These are phyloP conservation scores for Alsophila aescularia DNA, from an alignment of 2,888 invertebrate genomes.

Conservation along the genomic window DNA sequence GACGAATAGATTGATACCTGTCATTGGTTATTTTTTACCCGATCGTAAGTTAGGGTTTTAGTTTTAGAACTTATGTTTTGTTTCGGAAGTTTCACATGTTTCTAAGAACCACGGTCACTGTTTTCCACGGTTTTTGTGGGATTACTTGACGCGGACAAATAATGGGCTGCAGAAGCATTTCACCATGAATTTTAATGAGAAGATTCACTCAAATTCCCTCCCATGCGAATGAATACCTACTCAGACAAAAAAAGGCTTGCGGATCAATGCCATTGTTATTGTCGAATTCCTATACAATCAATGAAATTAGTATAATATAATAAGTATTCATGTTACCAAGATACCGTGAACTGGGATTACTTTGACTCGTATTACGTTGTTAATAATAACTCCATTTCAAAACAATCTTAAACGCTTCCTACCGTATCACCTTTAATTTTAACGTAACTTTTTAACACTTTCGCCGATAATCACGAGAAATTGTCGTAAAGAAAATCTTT, in stretches of 20 bases:
- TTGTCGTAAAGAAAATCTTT: too few species aligned
- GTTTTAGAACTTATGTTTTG: too few species aligned
- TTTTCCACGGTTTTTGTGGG: conserved; percentile 22
- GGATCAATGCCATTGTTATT: conserved; percentile 52
- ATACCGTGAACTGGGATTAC: neutral
- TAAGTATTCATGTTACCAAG: neutral
- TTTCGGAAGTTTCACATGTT: too few species aligned
- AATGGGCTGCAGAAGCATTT: conserved; percentile 55
- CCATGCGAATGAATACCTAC: conserved; percentile 55
- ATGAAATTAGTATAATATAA: conserved; percentile 3
- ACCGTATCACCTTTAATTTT: too few species aligned
- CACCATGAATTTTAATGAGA: conserved; percentile 63
- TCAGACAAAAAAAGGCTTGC: conserved; percentile 55
- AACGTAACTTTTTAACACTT: too few species aligned
- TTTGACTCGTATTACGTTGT: too few species aligned
- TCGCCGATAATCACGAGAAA: too few species aligned
- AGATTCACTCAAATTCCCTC: conserved; percentile 58
- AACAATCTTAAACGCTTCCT: too few species aligned
- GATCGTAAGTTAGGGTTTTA: too few species aligned
- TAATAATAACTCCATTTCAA: too few species aligned
- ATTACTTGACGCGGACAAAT: conserved; percentile 53
- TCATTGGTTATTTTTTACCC: too few species aligned
- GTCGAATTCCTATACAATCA: conserved; percentile 16
- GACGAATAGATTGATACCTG: too few species aligned
- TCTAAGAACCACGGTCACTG: neutral